These are phyloP conservation scores for Tetanocera ferruginea DNA, from an alignment of 2,888 invertebrate genomes.

Conservation along the genomic window DNA sequence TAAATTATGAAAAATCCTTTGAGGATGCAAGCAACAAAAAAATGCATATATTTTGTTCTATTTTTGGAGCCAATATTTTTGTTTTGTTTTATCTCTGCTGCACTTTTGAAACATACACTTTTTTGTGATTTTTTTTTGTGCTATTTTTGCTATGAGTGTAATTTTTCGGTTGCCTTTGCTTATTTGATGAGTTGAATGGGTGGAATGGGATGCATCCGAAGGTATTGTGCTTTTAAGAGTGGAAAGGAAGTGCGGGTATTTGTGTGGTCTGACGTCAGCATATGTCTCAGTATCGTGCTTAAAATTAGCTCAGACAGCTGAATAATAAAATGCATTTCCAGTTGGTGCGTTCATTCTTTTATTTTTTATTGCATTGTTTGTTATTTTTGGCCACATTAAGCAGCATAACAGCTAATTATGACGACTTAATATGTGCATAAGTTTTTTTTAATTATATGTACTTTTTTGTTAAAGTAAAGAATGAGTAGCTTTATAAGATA, in stretches of 20 bases:
- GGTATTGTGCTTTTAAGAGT: neutral
- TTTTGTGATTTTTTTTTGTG: constrained; percentile 52
- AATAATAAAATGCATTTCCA: constrained; percentile 31
- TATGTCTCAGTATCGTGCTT: constrained; percentile 3
- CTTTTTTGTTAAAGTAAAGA: neutral
- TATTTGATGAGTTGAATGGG: neutral
- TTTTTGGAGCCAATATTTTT: neutral
- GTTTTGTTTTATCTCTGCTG: constrained; percentile 25
- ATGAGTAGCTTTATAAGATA: neutral
- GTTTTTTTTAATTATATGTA: neutral
- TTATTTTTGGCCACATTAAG: neutral
- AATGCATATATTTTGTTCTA: neutral
- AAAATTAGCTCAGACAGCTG: constrained; percentile 31
- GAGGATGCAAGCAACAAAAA: constrained; percentile 47
- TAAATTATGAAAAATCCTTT: constrained; percentile 63
- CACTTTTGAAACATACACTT: constrained; percentile 52
- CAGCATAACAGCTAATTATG: constrained; percentile 6
- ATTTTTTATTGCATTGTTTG: neutral
- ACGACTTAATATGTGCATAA: neutral
- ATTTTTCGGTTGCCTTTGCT: constrained; percentile 27
- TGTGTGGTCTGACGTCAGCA: neutral
- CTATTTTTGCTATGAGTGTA: constrained; percentile 45
- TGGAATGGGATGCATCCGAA: neutral
- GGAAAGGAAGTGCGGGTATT: neutral
- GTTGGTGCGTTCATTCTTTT: neutral